These are phyloP conservation scores for Aphis gossypii DNA, from an alignment of 1,140 invertebrate species.

Conservation along the genomic window DNA sequence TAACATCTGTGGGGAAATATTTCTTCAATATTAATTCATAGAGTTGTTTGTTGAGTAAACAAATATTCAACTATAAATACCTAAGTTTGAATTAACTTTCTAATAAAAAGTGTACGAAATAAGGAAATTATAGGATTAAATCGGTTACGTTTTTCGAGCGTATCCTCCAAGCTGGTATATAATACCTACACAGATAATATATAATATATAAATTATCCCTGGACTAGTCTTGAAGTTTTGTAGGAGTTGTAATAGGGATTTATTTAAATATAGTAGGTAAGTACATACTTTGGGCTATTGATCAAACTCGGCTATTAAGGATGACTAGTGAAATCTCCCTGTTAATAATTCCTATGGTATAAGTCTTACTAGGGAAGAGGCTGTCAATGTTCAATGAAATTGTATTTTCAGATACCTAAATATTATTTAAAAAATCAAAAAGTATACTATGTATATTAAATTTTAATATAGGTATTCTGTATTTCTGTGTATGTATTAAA, in stretches of 20 bases:
- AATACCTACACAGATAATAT: not conserved
- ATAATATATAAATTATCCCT: not conserved
- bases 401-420: not conserved
- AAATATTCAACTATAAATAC: not conserved
- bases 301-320: not conserved
- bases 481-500: not conserved
- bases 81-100: not conserved
- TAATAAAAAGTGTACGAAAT: not conserved
- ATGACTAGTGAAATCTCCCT: not conserved
- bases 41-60: not conserved
- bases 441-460: not conserved
- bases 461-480: not conserved
- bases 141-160: not conserved
- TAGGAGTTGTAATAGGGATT: not conserved
- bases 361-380: not conserved
- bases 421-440: not conserved
- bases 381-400: not conserved
- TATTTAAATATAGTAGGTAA: not conserved
- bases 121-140: not conserved
- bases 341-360: not conserved
- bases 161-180: not conserved
- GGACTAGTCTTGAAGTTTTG: not conserved
- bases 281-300: not conserved
- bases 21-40: not conserved
- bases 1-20: not conserved